A percentile compares a stretch with the other conserved stretches of the same genome.
Evolutionary conservation across 2,888 invertebrate species (phyloP).

Genomic region (Acronicta aceris): DNA sequence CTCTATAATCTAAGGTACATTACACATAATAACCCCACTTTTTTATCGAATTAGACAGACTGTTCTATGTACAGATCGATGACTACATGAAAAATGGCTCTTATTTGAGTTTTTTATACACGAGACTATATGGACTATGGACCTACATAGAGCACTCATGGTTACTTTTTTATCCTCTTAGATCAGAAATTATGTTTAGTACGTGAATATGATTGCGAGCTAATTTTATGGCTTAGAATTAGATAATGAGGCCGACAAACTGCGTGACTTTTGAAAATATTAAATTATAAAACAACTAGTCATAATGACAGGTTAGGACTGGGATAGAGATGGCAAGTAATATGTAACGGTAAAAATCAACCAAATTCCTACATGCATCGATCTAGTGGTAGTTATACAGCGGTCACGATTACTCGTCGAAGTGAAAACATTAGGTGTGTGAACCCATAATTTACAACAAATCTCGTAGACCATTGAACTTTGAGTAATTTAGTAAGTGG

Average conservation of each 20-base stretch:
- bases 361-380: conserved; percentile 82
- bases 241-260: conserved; percentile 59
- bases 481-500: conserved; percentile 80
- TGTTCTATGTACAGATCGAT: conserved; percentile 63
- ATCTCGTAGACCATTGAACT: conserved; percentile 85
- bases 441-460: conserved; percentile 86
- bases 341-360: conserved; percentile 77
- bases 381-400: conserved; percentile 77
- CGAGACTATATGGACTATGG: conserved; percentile 54
- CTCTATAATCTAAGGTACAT: conserved; percentile 81
- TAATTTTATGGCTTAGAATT: conserved; percentile 59
- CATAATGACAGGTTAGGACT: conserved; percentile 71
- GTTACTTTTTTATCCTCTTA: conserved; percentile 56
- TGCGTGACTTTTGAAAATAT: conserved; percentile 69
- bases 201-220: conserved; percentile 61
- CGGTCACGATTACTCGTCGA: conserved; percentile 81
- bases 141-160: conserved; percentile 42
- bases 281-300: conserved; percentile 66
- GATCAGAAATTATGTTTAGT: conserved; percentile 56
- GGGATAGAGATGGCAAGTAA: conserved; percentile 68
- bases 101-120: conserved; percentile 58
- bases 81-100: conserved; percentile 63
- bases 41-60: conserved; percentile 71
- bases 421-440: conserved; percentile 86
- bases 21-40: conserved; percentile 74